Conservation (phyloP, 1,140 invertebrate genomes). For the Habropoda laboriosa region DNA sequence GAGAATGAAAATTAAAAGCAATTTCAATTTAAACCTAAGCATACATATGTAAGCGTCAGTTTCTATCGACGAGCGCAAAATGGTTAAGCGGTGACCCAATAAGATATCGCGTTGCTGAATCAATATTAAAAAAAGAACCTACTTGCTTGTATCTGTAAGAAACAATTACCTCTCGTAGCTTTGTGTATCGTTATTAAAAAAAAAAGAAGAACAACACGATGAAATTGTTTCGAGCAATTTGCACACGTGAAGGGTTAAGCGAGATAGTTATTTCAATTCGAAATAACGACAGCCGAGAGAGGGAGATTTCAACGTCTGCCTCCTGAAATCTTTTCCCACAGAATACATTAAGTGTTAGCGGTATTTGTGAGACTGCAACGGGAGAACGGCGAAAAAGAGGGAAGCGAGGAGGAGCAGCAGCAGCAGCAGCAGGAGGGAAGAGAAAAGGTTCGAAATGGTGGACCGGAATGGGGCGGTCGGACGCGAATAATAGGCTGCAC, state of each 20-base stretch:
- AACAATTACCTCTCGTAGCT: not conserved
- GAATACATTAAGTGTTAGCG: constrained; percentile 37
- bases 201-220: no score
- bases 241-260: not conserved
- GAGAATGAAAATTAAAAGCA: no score
- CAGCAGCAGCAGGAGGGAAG: not conserved
- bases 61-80: not conserved
- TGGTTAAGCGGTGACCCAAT: not conserved
- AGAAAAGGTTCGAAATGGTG: constrained; percentile 55
- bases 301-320: constrained; percentile 4
- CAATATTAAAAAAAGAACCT: no score
- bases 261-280: not conserved
- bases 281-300: not conserved
- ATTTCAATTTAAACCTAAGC: no score
- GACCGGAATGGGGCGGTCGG: constrained; percentile 49
- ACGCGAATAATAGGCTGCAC: constrained; percentile 21
- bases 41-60: no score
- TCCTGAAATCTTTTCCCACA: constrained; percentile 26
- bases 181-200: not conserved
- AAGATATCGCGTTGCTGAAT: no score
- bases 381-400: constrained; percentile 27
- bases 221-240: not conserved
- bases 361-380: constrained; percentile 16
- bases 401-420: not conserved
- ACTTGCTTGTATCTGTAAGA: not conserved